A percentile compares a stretch with the other conserved stretches of the same genome.
Conservation (phyloP, 2,888 invertebrate genomes). For the Apodemia duryi region DNA sequence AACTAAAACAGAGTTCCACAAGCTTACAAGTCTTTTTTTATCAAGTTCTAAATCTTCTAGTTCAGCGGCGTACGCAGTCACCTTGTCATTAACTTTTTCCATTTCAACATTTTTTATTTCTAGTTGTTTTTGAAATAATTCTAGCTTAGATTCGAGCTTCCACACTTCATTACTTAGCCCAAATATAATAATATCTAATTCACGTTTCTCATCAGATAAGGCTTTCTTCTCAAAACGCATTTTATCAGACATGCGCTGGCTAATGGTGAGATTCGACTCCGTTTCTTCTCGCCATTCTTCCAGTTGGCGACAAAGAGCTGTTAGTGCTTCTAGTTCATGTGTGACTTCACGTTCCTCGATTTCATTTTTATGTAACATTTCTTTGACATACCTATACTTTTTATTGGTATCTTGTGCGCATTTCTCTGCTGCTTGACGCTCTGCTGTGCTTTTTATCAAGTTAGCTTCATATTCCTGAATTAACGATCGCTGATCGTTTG, state of each 20-base stretch:
- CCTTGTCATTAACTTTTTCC: slow-evolving; percentile 71
- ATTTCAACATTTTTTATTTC: slow-evolving; percentile 82
- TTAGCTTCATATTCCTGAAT: slow-evolving; percentile 79
- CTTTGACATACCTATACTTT: slow-evolving; percentile 61
- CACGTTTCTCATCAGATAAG: slow-evolving; percentile 77
- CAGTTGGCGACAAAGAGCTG: slow-evolving; percentile 77
- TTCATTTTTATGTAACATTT: slow-evolving; percentile 68
- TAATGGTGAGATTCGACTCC: slow-evolving; percentile 60
- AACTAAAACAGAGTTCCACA: slow-evolving; percentile 87
- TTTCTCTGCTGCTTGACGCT: slow-evolving; percentile 73
- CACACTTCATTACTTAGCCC: slow-evolving; percentile 74
- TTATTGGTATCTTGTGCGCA: slow-evolving; percentile 66
- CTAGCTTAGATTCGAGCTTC: slow-evolving; percentile 83
- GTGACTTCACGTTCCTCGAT: slow-evolving; percentile 73
- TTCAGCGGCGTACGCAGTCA: slow-evolving; percentile 85
- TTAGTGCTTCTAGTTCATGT: slow-evolving; percentile 79
- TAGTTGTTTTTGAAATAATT: slow-evolving; percentile 82
- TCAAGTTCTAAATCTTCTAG: slow-evolving; percentile 85
- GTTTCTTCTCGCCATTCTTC: slow-evolving; percentile 82
- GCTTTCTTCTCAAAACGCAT: slow-evolving; percentile 76
- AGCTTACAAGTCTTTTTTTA: slow-evolving; percentile 82
- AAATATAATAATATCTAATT: slow-evolving; percentile 79
- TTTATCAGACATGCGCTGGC: slow-evolving; percentile 83
- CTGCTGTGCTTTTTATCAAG: slow-evolving; percentile 66
- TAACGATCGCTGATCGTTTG: slow-evolving; percentile 78